Conservation (phyloP, 1,140 invertebrate genomes). For the Brachionus asplanchnoidis region DNA sequence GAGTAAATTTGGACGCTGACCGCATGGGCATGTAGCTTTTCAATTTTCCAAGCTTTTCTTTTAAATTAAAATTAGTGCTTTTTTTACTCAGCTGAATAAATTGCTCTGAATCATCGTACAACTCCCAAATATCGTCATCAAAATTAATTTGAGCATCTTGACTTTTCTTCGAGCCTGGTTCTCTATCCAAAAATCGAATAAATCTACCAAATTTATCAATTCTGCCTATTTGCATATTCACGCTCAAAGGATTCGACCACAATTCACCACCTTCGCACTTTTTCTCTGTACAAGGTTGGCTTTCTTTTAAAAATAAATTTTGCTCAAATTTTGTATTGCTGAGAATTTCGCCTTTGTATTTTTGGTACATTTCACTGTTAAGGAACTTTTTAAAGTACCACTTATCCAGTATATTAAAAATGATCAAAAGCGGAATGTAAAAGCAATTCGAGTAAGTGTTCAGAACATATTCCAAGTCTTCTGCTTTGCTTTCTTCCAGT, state of each 20-base stretch:
- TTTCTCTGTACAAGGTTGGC: not conserved
- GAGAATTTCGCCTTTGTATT: not conserved
- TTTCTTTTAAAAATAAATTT: not conserved
- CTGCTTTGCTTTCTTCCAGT: not conserved
- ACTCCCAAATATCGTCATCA: not conserved
- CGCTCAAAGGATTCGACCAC: slow-evolving; percentile 5
- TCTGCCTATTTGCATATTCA: not conserved
- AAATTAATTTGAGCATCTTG: not conserved
- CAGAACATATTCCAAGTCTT: not conserved
- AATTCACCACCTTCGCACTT: not conserved
- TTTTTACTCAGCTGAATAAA: not conserved
- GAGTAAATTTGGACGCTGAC: not conserved
- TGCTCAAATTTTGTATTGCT: not conserved
- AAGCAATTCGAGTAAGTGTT: slow-evolving; percentile 22
- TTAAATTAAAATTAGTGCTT: not conserved
- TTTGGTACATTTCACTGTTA: not conserved
- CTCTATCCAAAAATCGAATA: not conserved
- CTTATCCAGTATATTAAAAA: not conserved
- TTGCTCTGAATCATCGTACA: not conserved
- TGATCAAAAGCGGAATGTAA: slow-evolving; percentile 14
- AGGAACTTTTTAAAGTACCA: not conserved
- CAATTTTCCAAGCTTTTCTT: not conserved
- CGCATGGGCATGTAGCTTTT: not conserved
- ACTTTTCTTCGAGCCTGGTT: not conserved
- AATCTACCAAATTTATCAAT: slow-evolving; percentile 1